These are phyloP conservation scores for Camptogramma bilineatum DNA, from an alignment of 2,888 invertebrate genomes.

Conservation along the genomic window DNA sequence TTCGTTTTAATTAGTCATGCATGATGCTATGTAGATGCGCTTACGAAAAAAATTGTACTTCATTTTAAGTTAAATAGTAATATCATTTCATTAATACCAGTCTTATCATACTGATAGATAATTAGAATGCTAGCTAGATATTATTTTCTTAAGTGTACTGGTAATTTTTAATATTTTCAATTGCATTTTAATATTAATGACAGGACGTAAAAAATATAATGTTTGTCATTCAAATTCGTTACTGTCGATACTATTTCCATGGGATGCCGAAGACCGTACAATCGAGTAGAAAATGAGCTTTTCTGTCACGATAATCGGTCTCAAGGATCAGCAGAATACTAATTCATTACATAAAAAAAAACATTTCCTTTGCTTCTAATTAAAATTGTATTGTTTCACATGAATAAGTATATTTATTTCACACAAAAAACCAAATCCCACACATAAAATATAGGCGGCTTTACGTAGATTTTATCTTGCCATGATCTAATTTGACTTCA, in stretches of 20 bases:
- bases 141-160: no score
- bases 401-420: background rate
- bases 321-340: background rate
- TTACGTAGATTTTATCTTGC: slow-evolving; percentile 67
- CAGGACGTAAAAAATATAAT: no score
- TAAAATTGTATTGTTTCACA: no score
- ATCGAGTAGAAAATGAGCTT: slow-evolving; percentile 5
- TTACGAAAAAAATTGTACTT: slow-evolving; percentile 23
- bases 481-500: slow-evolving; percentile 79
- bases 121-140: no score
- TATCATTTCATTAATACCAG: background rate
- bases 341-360: no score
- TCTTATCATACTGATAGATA: no score
- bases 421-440: slow-evolving; percentile 37
- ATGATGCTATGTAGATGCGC: slow-evolving; percentile 53
- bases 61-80: slow-evolving; percentile 36
- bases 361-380: no score
- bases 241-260: background rate
- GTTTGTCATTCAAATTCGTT: no score
- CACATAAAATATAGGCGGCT: slow-evolving; percentile 46
- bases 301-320: slow-evolving; percentile 6
- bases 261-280: no score
- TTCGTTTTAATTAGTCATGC: slow-evolving; percentile 63
- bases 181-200: no score
- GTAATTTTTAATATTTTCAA: no score